A percentile compares a stretch with the other conserved stretches of the same genome.
phyloP scores from a whole-genome alignment of 2,888 invertebrate species.

The Scrobipalpa atriplicella region DNA sequence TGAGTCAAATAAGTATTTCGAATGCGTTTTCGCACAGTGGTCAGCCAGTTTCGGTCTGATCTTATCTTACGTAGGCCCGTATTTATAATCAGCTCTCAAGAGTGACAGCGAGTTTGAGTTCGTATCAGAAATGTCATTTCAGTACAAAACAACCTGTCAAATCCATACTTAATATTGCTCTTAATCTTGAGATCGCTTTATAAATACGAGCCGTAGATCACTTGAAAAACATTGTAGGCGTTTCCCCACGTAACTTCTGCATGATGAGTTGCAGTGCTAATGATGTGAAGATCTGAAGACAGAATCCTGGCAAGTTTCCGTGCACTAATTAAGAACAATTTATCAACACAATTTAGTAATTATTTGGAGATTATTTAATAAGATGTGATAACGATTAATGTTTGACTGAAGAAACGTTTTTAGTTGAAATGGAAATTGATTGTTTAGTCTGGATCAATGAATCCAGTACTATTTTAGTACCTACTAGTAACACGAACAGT shows the following conservation, averaged over 20 bases:
- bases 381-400: not conserved
- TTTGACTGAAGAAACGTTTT: not conserved
- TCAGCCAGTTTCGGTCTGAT: too few species aligned
- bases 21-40: too few species aligned
- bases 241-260: not conserved
- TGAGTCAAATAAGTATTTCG: too few species aligned
- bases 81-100: too few species aligned
- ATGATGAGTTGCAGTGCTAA: not conserved
- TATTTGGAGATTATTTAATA: constrained; percentile 3
- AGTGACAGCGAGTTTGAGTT: too few species aligned
- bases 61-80: too few species aligned
- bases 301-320: constrained; percentile 6
- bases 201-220: too few species aligned
- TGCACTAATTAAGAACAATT: constrained; percentile 10
- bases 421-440: not conserved
- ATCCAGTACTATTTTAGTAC: not conserved
- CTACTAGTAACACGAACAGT: too few species aligned
- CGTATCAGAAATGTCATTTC: too few species aligned
- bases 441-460: not conserved
- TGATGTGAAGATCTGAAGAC: constrained; percentile 18
- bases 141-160: too few species aligned
- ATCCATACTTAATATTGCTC: too few species aligned
- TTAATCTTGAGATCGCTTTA: too few species aligned
- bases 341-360: constrained; percentile 2
- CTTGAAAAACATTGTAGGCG: constrained; percentile 8